Base-by-base conservation (phyloP, 1,140 invertebrate genomes). In the Paralvinella palmiformis region DNA sequence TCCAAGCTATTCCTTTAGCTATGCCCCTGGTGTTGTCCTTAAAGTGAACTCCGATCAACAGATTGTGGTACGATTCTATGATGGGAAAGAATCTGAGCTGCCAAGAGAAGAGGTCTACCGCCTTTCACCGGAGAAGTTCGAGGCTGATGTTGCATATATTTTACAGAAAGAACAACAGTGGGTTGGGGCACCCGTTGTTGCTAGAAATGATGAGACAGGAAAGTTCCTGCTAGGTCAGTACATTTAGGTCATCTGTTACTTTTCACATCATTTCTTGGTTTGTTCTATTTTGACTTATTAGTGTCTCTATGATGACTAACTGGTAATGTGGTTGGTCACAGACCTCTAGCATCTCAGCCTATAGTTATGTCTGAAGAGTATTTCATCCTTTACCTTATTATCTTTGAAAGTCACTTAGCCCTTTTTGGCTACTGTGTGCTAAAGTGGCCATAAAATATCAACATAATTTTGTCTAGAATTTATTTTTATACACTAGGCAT, bases 1-100 rank as follows among this genome's bases (percentile, higher is more conserved):
- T 56, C 74, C 74, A 15, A 62, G 68, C 41, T 74, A 68, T 62
- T 64, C 62, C 35, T 73, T 67, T 59, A 77, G 75, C 64, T 77
- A 73, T 55, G 71, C 72, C 10, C 75, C 75, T 24, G 75, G 68
- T n/a, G 60, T 64, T n/a, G 68, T 75, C 1, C 31, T 68, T 24
- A 17, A 65, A n/a, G 52, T 69, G 3, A 60, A 66, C 36, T 24
- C 64, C 6, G 66, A 73, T 32, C 56, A 62, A 24, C 56, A 27
- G 56, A 52, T 70, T 2, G 37, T 59, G 22, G 69, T 77, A 3
- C 53, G 66, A 33, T 76, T 75, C 66, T 76, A 72, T 63, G 73
- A 77, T 66, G 71, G 64, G 20, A 57, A 48, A 17, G 50, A 69
- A 37, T 57, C 61, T 5, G 20, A 29, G 27, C 55, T 77, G 29